Evolutionary conservation across 2,888 invertebrate genomes (phyloP).

Genomic region (Agrochola lota): DNA sequence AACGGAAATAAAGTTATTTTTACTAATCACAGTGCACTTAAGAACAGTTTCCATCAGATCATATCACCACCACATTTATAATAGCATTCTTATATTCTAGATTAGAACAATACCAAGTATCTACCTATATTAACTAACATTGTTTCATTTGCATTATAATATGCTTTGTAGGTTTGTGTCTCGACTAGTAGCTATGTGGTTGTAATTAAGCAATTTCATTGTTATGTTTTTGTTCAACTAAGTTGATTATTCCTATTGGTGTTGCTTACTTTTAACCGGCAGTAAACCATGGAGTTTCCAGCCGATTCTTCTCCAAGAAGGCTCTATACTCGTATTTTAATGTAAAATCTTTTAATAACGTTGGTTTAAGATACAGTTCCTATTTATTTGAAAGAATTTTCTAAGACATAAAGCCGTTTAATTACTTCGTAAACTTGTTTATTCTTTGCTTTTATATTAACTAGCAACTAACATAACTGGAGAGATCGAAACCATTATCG

Average conservation of each 20-base stretch:
- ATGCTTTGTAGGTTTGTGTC: neutral
- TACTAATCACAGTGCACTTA: too few relatives aligned
- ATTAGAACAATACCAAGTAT: slow-evolving; percentile 37
- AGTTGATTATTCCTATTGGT: neutral
- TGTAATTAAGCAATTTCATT: slow-evolving; percentile 15
- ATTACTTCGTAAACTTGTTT: slow-evolving; percentile 30
- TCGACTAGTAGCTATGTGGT: neutral
- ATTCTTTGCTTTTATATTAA: slow-evolving; percentile 17
- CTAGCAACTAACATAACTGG: slow-evolving; percentile 15
- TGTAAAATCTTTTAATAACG: neutral
- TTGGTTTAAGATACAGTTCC: neutral
- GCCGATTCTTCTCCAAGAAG: neutral
- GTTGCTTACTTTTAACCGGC: neutral
- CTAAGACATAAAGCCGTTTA: neutral
- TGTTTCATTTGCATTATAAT: slow-evolving; percentile 27
- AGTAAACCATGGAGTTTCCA: neutral
- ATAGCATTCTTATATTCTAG: slow-evolving; percentile 25
- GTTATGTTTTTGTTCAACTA: slow-evolving; percentile 8
- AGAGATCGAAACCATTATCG: slow-evolving; percentile 47
- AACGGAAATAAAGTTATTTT: too few relatives aligned
- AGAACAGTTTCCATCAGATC: slow-evolving; percentile 25
- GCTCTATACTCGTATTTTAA: neutral
- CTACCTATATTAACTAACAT: slow-evolving; percentile 9
- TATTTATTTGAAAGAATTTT: neutral
- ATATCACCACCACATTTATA: slow-evolving; percentile 23